Percentiles rank a stretch among this genome's conserved stretches.
Evolutionary conservation across 2,113 vertebrate species (phyloP).

Genomic region (Chloroceryle aenea): DNA sequence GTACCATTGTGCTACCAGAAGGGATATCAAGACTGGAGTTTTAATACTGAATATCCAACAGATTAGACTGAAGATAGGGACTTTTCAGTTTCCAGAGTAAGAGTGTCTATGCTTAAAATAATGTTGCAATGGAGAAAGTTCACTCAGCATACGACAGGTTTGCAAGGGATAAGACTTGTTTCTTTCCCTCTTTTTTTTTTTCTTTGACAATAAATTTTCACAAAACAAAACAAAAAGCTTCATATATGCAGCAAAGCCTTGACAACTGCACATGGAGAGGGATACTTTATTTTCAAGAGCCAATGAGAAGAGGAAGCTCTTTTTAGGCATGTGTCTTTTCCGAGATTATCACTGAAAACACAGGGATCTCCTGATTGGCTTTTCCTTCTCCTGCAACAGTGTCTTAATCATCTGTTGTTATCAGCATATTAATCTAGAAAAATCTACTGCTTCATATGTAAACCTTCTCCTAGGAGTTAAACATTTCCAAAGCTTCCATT

Average conservation of each 20-base stretch:
- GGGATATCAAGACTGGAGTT: constrained; percentile 17
- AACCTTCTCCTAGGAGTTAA: background rate
- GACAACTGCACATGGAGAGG: background rate
- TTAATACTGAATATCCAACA: constrained; percentile 36
- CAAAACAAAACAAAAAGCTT: background rate
- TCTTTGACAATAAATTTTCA: background rate
- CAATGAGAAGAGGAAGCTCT: background rate
- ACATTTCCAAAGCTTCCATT: background rate
- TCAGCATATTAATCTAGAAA: background rate
- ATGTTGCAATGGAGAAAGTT: background rate
- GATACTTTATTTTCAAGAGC: background rate
- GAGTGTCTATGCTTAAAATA: background rate
- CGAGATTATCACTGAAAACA: background rate
- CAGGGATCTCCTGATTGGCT: background rate
- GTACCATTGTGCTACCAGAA: background rate
- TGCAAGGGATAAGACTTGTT: background rate
- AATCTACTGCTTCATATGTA: background rate
- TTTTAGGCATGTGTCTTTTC: background rate
- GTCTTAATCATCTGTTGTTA: background rate
- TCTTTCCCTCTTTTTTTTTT: background rate
- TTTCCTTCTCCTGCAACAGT: background rate
- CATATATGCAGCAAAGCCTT: background rate
- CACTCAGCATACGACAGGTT: background rate
- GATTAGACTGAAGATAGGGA: background rate
- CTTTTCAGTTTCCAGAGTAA: background rate